A percentile compares a stretch with the other conserved stretches of the same genome.
These are phyloP conservation scores for Peromyscus attwateri DNA, from an alignment of 2,797 vertebrate species.

Conservation along the genomic window DNA sequence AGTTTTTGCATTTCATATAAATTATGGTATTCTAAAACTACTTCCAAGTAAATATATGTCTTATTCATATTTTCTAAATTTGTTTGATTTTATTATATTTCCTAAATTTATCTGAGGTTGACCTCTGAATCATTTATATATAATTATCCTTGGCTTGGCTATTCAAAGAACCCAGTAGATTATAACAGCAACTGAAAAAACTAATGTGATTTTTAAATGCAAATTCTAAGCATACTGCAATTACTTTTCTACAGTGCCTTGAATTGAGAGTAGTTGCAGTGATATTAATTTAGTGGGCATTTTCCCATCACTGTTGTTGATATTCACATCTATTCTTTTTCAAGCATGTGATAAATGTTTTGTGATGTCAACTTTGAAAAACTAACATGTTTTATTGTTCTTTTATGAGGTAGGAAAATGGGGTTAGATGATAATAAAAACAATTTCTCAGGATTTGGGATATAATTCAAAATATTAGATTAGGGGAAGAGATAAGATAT, in stretches of 20 bases:
- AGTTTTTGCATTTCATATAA: not conserved
- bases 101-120: constrained; percentile 3
- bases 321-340: not conserved
- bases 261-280: not conserved
- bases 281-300: not conserved
- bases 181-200: constrained; percentile 47
- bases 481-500: not conserved
- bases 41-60: not conserved
- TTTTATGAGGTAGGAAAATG: not conserved
- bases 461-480: not conserved
- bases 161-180: not conserved
- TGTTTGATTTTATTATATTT: constrained; percentile 51
- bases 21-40: not conserved
- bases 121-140: constrained; percentile 54
- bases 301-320: not conserved
- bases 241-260: not conserved
- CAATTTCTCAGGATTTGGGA: not conserved
- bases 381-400: not conserved
- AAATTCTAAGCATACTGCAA: not conserved
- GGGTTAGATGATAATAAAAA: not conserved
- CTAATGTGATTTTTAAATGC: not conserved
- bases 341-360: not conserved
- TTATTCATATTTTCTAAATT: not conserved
- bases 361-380: not conserved
- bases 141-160: constrained; percentile 12